phyloP scores from a whole-genome alignment of 2,797 vertebrate genomes.

The Pristis pectinata region DNA sequence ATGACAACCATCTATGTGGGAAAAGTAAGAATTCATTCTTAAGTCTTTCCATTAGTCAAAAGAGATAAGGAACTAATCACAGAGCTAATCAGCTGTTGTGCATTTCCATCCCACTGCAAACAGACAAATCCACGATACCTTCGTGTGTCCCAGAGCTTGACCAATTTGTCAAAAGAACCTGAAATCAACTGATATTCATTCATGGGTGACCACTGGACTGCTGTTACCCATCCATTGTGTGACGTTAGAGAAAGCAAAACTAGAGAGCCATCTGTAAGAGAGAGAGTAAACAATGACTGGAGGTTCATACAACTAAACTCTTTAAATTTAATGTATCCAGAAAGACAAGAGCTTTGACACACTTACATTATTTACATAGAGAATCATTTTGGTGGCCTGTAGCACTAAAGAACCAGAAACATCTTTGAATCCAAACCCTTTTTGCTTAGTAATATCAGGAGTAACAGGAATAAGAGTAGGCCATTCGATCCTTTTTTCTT shows the following conservation, averaged over 20 bases:
- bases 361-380: not conserved
- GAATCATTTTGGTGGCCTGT: not conserved
- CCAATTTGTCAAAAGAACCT: conserved; percentile 88
- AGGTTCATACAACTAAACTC: too few species aligned
- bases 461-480: not conserved
- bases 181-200: conserved; percentile 89
- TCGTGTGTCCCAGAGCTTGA: conserved; percentile 95
- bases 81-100: not conserved
- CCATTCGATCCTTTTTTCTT: too few species aligned
- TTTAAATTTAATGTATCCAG: not conserved
- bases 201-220: conserved; percentile 85
- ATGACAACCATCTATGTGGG: not conserved
- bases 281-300: not conserved
- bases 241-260: conserved; percentile 87
- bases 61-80: not conserved
- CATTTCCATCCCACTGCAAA: not conserved
- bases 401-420: too few species aligned
- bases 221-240: conserved; percentile 91
- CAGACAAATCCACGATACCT: conserved; percentile 61
- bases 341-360: not conserved
- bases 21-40: not conserved
- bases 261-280: conserved; percentile 77
- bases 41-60: not conserved
- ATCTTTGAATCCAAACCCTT: too few species aligned
- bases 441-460: too few species aligned